phyloP scores from a whole-genome alignment of 2,797 vertebrate genomes.

The Cyclopterus lumpus region DNA sequence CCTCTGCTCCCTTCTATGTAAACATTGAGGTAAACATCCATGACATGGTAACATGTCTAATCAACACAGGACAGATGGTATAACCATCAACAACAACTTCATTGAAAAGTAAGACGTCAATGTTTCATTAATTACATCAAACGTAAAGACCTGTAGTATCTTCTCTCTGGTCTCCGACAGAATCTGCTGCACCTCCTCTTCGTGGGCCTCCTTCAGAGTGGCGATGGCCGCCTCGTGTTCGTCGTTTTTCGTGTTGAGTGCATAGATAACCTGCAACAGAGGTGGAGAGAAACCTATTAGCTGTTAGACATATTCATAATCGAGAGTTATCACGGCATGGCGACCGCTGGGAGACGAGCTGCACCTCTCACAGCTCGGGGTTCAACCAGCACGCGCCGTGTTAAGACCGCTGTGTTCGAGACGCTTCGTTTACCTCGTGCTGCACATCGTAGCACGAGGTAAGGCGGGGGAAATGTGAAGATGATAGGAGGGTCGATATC shows the following conservation, averaged over 20 bases:
- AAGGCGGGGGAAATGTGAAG: slow-evolving; percentile 10
- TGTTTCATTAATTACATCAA: slow-evolving; percentile 15
- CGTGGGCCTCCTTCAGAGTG: slow-evolving; percentile 96
- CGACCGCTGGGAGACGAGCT: neutral
- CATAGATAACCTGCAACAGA: slow-evolving; percentile 93
- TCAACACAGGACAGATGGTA: neutral
- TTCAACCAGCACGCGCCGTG: neutral
- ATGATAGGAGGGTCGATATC: slow-evolving; percentile 13
- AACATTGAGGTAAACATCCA: too few relatives aligned
- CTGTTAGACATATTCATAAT: slow-evolving; percentile 22
- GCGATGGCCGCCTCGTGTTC: slow-evolving; percentile 96
- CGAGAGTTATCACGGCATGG: slow-evolving; percentile 8
- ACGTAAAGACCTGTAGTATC: slow-evolving; percentile 82
- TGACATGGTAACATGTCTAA: neutral
- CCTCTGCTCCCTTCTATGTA: too few relatives aligned
- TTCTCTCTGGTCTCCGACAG: slow-evolving; percentile 97
- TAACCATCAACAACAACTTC: neutral
- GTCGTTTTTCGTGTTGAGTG: slow-evolving; percentile 98
- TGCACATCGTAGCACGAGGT: neutral
- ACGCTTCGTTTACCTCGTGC: too few relatives aligned
- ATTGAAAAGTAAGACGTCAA: neutral
- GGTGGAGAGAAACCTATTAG: slow-evolving; percentile 11
- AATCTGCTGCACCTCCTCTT: slow-evolving; percentile 98
- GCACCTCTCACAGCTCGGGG: neutral
- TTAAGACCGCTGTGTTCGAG: neutral